Percentiles rank a stretch among this genome's conserved stretches.
Evolutionary conservation across 2,888 invertebrate genomes (phyloP).

Genomic region (Plemyria rubiginata): DNA sequence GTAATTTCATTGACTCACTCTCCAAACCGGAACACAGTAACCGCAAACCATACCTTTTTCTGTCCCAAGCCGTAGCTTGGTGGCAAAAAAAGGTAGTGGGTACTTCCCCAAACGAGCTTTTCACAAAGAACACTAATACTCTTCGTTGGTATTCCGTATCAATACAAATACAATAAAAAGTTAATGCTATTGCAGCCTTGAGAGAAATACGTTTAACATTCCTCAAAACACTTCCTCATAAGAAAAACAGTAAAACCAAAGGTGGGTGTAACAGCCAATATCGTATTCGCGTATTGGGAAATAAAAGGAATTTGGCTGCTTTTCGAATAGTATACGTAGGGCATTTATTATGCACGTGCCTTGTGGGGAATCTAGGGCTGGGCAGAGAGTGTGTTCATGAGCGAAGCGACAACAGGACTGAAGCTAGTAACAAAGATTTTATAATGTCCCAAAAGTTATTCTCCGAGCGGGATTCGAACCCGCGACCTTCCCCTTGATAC

Average conservation of each 20-base stretch:
- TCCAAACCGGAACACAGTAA: too few relatives aligned
- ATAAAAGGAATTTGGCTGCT: constrained; percentile 62
- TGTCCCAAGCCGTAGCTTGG: too few relatives aligned
- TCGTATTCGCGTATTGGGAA: constrained; percentile 51
- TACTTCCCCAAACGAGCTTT: too few relatives aligned
- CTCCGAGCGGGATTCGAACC: too few relatives aligned
- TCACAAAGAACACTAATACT: too few relatives aligned
- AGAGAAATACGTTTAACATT: constrained; percentile 1
- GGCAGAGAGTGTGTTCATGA: constrained; percentile 31
- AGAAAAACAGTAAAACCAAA: constrained; percentile 22
- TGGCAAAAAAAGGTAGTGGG: too few relatives aligned
- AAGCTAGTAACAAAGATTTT: too few relatives aligned
- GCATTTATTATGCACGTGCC: constrained; percentile 74
- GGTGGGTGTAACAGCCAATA: constrained; percentile 37
- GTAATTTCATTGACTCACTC: too few relatives aligned
- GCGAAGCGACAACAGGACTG: constrained; percentile 27
- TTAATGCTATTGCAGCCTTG: neutral
- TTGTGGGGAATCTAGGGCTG: constrained; percentile 59
- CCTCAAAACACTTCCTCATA: constrained; percentile 7
- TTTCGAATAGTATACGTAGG: constrained; percentile 62
- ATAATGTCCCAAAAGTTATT: too few relatives aligned
- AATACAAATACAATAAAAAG: neutral
- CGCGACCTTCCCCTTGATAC: too few relatives aligned
- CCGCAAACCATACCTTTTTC: too few relatives aligned
- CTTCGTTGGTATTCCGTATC: neutral